Evolutionary conservation across 2,888 invertebrate genomes (phyloP).

Genomic region (Parasteatoda lunata): DNA sequence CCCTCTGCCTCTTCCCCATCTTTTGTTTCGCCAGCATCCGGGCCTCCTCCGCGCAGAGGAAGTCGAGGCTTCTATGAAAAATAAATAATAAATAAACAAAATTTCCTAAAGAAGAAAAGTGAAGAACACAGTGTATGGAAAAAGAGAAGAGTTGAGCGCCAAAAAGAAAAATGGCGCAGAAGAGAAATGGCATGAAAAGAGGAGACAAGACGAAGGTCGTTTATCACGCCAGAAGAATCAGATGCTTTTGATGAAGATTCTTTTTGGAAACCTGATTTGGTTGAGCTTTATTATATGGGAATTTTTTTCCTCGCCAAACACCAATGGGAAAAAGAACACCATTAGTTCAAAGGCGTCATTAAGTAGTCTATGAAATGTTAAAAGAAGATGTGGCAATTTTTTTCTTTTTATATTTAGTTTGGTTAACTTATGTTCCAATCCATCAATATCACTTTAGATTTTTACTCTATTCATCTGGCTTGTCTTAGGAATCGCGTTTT

Average conservation of each 20-base stretch:
- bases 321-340: slow-evolving; percentile 30
- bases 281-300: slow-evolving; percentile 28
- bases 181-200: slow-evolving; percentile 60
- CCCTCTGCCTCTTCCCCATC: slow-evolving; percentile 7
- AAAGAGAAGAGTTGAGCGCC: slow-evolving; percentile 5
- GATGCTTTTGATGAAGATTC: slow-evolving; percentile 50
- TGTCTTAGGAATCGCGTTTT: no score
- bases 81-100: slow-evolving; percentile 52
- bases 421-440: not conserved
- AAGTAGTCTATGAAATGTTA: slow-evolving; percentile 27
- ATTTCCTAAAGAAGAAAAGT: slow-evolving; percentile 31
- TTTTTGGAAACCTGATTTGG: slow-evolving; percentile 28
- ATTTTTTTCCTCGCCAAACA: slow-evolving; percentile 10
- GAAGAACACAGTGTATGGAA: slow-evolving; percentile 6
- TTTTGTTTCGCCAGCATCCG: slow-evolving; percentile 52
- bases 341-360: slow-evolving; percentile 30
- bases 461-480: not conserved
- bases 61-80: slow-evolving; percentile 30
- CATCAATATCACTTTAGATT: not conserved
- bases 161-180: slow-evolving; percentile 10
- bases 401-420: not conserved
- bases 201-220: slow-evolving; percentile 55
- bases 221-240: slow-evolving; percentile 58
- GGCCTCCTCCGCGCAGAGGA: slow-evolving; percentile 22
- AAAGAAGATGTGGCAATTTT: slow-evolving; percentile 1